Evolutionary conservation across 2,888 invertebrate genomes (phyloP), one percentile per base, ranked within the genome.

Genomic region (Teleiodes luculella): DNA sequence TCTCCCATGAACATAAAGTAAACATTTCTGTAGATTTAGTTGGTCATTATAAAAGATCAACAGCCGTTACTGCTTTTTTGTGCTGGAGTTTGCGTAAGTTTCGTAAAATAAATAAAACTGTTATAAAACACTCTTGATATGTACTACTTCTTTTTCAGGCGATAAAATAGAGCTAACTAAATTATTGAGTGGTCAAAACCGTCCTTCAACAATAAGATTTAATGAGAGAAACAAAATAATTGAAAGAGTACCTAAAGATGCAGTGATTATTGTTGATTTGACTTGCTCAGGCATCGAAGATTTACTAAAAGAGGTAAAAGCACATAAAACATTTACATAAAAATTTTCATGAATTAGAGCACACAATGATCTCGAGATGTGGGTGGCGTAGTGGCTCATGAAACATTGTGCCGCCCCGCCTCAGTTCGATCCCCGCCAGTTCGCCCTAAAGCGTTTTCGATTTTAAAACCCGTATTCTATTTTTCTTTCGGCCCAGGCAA

Each of bases 1-100:
- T 28, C 20, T 43, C 13, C 11, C 13, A 43, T 43, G 43, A 28
- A 13, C 6, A 43, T 59, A 68, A 73, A 11, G 50, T 71, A 1
- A 59, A 67, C 62, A 73, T 85, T 73, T 65, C 80, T 41, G 57
- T 58, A 10, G 80, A 82, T 57, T 59, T 84, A 18, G 61, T 78
- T 1, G 58, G 65, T 43, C 74, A 73, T 28, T 75, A 70, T 58
- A 58, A 75, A 1, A 74, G 66, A 59, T 74, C 80, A 4, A 74
- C 78, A n/a, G 57, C 65, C 11, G 65, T 82, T 2, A 54, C 70
- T 4, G 74, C 74, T 14, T 64, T 69, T 49, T 63, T 78, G 28
- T 81, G 81, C 59, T 80, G 80, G 80, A 64, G 61, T 24, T 47
- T 61, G 13, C 33, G 83, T 83, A 70, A 79, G 41, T 35, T 47